A percentile compares a stretch with the other conserved stretches of the same genome.
These are phyloP conservation scores for Alentia gelatinosa DNA, from an alignment of 2,888 invertebrate genomes.

Conservation along the genomic window DNA sequence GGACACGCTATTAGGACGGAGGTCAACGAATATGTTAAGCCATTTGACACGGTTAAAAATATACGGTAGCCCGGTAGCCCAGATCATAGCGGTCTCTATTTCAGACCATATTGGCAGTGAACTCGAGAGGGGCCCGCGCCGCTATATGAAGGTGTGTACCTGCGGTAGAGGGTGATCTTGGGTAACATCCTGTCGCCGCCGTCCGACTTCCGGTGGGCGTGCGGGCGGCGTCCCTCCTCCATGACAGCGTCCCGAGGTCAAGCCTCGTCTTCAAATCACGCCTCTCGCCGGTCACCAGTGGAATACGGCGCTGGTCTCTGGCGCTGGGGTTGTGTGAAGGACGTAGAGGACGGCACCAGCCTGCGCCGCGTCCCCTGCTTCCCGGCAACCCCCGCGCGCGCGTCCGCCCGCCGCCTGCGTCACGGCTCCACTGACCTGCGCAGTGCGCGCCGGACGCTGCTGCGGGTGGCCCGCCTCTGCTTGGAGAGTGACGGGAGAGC, in stretches of 20 bases:
- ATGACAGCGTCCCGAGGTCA: not conserved
- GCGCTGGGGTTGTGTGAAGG: not conserved
- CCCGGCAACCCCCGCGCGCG: not conserved
- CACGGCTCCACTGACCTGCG: not conserved
- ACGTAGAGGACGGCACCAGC: not conserved
- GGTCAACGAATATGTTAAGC: too few relatives aligned
- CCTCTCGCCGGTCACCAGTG: too few relatives aligned
- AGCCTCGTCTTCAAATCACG: too few relatives aligned
- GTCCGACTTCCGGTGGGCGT: not conserved
- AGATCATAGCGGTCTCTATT: not conserved
- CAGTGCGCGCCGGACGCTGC: not conserved
- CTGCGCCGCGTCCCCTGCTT: not conserved
- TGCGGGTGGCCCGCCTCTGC: not conserved
- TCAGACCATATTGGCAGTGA: not conserved
- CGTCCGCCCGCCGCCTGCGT: not conserved
- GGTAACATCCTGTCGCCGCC: not conserved
- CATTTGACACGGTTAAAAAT: too few relatives aligned
- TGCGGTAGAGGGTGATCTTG: constrained; percentile 20
- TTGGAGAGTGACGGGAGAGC: not conserved
- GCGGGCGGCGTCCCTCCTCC: not conserved
- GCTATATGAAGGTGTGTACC: not conserved
- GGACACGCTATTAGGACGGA: too few relatives aligned
- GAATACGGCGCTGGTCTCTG: not conserved
- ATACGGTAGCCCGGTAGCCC: too few relatives aligned
- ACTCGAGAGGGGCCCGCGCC: too few relatives aligned